Base-by-base conservation (phyloP, 2,113 vertebrate genomes). In the Limanda limanda region DNA sequence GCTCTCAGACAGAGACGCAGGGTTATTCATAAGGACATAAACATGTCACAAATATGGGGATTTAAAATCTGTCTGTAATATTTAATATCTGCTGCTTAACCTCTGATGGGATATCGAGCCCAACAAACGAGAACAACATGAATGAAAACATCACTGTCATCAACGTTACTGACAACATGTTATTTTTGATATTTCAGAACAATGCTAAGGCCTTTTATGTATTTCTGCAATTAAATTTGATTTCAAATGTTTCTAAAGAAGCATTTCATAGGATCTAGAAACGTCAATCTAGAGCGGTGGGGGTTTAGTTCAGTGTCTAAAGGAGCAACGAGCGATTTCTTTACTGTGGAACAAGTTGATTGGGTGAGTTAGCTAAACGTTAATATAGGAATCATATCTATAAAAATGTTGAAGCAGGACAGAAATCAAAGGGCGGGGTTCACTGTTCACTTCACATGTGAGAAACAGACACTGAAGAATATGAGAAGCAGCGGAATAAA, bases 11-110 rank as follows among this genome's bases (percentile, higher is more conserved):
- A 13, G 20, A 4, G 20, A 52, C n/a, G 3, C 12, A 57, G 14
- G 10, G 8, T 9, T 69, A 21, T 69, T 69, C 17, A 45, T 56
- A 54, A 47, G 11, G 15, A 71, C 24, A 80, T 65, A 74, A 79
- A 77, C 24, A 60, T 61, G 40, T 42, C 66, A 62, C 47, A 61
- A 71, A 66, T 52, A 61, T 1, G 1, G 13, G 25, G 45, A 68
- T 82, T 77, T 63, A 2, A 74, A 10, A 52, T 55, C 21, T 40
- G 13, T 37, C 5, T 35, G 17, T 61, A 37, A 70, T 77, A 57
- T 74, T 35, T 71, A 23, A 68, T 71, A 60, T 79, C 20, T 24
- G 23, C 35, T 42, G 20, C 5, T 70, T 55, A 68, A 47, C 2
- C 15, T 17, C 55, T 31, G 35, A 48, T 17, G 42, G 24, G 35